A percentile compares a stretch with the other conserved stretches of the same genome.
Evolutionary conservation across 1,140 invertebrate species (phyloP).

Genomic region (Panagrolaimus sp.): DNA sequence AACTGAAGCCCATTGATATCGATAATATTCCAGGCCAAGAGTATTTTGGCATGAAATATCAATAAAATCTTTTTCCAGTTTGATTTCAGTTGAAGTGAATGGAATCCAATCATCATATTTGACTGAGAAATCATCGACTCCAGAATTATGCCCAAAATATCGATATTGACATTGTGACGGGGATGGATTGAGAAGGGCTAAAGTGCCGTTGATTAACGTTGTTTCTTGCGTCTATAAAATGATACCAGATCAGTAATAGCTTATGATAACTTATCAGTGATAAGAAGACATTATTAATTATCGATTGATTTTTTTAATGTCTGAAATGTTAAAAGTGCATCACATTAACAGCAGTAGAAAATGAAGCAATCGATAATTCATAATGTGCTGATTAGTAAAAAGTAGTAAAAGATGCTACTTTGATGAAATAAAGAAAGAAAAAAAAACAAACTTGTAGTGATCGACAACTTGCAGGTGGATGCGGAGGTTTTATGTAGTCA

Average conservation of each 20-base stretch:
- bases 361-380: too few relatives aligned
- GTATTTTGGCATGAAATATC: background rate
- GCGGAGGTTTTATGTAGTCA: background rate
- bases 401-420: too few relatives aligned
- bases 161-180: constrained; percentile 4
- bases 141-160: constrained; percentile 8
- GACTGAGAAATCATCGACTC: background rate
- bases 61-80: background rate
- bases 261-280: too few relatives aligned
- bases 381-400: too few relatives aligned
- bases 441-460: constrained; percentile 13
- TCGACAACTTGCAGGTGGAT: background rate
- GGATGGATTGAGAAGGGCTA: background rate
- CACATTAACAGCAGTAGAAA: too few relatives aligned
- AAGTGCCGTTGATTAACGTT: background rate
- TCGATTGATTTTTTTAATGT: too few relatives aligned
- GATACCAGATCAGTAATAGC: too few relatives aligned
- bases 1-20: background rate
- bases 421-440: too few relatives aligned
- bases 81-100: background rate
- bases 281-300: too few relatives aligned
- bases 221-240: too few relatives aligned
- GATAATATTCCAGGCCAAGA: background rate
- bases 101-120: background rate
- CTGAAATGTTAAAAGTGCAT: too few relatives aligned